Evolutionary conservation across 2,797 vertebrate genomes (phyloP).

Genomic region (Channa striata): DNA sequence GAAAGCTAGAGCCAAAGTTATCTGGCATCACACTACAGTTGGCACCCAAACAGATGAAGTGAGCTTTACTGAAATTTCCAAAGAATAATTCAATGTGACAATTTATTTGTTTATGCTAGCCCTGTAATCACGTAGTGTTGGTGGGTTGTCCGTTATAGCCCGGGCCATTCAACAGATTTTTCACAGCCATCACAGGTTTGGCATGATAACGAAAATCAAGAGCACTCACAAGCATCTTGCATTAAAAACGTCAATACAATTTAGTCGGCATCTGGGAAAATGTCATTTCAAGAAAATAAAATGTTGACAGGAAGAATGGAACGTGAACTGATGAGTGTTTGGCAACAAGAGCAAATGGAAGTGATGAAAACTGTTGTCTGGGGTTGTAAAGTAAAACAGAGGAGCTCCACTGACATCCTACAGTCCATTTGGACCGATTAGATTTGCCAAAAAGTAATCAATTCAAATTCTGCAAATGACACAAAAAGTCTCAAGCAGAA

Average conservation of each 20-base stretch:
- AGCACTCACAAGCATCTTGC: constrained; percentile 21
- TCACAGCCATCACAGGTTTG: constrained; percentile 47
- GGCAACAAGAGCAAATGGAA: constrained; percentile 27
- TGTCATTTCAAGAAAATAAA: constrained; percentile 34
- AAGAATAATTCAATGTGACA: constrained; percentile 71
- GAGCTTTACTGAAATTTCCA: constrained; percentile 62
- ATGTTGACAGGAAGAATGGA: constrained; percentile 39
- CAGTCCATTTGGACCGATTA: constrained; percentile 25
- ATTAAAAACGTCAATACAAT: constrained; percentile 47
- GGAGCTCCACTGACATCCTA: constrained; percentile 6
- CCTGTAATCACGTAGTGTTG: constrained; percentile 52
- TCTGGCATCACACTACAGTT: constrained; percentile 65
- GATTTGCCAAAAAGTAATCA: constrained; percentile 46
- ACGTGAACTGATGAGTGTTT: constrained; percentile 37
- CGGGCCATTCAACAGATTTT: constrained; percentile 59
- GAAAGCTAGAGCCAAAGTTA: constrained; percentile 54
- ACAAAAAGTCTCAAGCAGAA: constrained; percentile 32
- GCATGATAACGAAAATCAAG: constrained; percentile 32
- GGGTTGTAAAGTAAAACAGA: constrained; percentile 18
- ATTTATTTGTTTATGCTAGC: constrained; percentile 72
- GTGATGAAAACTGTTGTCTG: constrained; percentile 43
- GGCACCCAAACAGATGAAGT: constrained; percentile 70
- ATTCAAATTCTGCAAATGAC: constrained; percentile 38
- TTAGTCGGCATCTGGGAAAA: constrained; percentile 48
- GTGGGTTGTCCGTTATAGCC: constrained; percentile 23